A percentile compares a stretch with the other conserved stretches of the same genome.
phyloP scores from a whole-genome alignment of 2,888 invertebrate genomes.

The Thysanoteuthis rhombus region DNA sequence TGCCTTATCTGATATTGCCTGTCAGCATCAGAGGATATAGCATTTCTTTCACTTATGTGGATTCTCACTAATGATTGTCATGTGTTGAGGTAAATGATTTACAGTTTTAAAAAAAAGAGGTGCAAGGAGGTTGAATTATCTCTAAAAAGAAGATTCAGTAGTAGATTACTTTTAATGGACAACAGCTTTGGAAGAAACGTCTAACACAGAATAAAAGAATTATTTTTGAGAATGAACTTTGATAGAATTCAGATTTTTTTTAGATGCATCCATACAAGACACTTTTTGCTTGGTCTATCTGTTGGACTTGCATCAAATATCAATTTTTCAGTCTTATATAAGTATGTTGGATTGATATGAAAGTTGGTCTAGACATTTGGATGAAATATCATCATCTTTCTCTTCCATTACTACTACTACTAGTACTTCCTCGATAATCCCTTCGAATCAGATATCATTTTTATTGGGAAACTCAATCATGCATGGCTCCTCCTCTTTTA shows the following conservation, averaged over 20 bases:
- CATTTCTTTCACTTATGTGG: not conserved
- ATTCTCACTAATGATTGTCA: conserved; percentile 12
- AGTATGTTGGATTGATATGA: too few species aligned
- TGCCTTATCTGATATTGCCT: not conserved
- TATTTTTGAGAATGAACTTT: not conserved
- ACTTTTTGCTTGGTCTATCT: too few species aligned
- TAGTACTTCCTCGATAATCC: too few species aligned
- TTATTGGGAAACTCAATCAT: too few species aligned
- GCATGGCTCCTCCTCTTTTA: too few species aligned
- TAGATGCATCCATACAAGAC: too few species aligned
- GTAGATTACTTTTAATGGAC: not conserved
- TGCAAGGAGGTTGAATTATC: not conserved
- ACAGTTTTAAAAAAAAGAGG: not conserved
- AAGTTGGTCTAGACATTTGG: too few species aligned
- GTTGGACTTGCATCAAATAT: too few species aligned
- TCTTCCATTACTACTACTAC: too few species aligned
- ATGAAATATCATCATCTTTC: too few species aligned
- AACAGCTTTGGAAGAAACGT: not conserved
- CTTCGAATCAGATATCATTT: too few species aligned
- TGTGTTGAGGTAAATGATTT: not conserved
- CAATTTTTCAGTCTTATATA: too few species aligned
- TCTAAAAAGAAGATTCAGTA: not conserved
- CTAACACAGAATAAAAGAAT: not conserved
- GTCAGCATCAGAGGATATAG: not conserved
- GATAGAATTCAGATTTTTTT: not conserved